Evolutionary conservation across 1,140 invertebrate genomes (phyloP).

Genomic region (Hermetia illucens): DNA sequence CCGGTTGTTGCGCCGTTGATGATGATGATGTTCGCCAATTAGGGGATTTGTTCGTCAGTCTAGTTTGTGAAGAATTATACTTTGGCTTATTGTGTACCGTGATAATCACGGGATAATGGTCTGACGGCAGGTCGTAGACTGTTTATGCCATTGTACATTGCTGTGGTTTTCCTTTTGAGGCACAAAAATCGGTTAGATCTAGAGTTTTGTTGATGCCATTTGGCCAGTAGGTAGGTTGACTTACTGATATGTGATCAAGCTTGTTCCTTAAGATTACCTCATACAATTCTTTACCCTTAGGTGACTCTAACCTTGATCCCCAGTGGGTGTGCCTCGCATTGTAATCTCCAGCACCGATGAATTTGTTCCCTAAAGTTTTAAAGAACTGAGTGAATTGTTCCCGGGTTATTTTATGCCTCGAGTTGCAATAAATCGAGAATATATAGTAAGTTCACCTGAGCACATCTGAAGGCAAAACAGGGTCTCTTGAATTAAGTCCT

Average conservation of each 20-base stretch:
- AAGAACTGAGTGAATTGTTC: constrained; percentile 12
- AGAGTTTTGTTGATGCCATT: constrained; percentile 18
- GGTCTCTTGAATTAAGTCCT: no score
- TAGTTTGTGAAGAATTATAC: background rate
- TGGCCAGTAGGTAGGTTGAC: constrained; percentile 21
- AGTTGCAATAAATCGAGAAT: constrained; percentile 15
- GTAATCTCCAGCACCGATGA: constrained; percentile 17
- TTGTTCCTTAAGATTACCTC: constrained; percentile 6
- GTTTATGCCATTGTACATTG: constrained; percentile 6
- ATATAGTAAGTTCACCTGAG: no score
- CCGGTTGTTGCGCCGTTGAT: no score
- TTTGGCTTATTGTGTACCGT: constrained; percentile 13
- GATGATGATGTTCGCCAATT: background rate
- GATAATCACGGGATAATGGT: constrained; percentile 14
- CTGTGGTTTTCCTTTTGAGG: constrained; percentile 8
- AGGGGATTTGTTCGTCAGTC: background rate
- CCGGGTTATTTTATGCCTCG: constrained; percentile 9
- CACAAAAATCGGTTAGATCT: constrained; percentile 18
- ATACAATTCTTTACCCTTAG: constrained; percentile 10
- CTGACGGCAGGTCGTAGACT: constrained; percentile 10
- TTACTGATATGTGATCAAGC: constrained; percentile 7
- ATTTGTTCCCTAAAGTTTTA: constrained; percentile 13
- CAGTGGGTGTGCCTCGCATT: constrained; percentile 18
- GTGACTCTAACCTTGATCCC: constrained; percentile 14
- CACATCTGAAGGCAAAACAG: no score